A percentile compares a stretch with the other conserved stretches of the same genome.
These are phyloP conservation scores for Actinemys pallida DNA, from an alignment of 2,113 vertebrate genomes.

Conservation along the genomic window DNA sequence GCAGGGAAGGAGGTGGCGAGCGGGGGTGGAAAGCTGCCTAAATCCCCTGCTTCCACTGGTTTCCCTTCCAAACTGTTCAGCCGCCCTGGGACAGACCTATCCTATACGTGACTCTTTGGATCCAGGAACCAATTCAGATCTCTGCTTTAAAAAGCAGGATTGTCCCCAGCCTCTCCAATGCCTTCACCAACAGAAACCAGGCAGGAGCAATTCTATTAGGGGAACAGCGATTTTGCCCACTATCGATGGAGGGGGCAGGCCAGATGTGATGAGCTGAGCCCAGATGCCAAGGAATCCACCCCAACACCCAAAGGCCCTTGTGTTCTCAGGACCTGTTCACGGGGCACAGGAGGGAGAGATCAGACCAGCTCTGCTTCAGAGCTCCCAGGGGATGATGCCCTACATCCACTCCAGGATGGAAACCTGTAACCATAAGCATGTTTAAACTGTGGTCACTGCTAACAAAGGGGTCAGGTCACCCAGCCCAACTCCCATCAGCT, in stretches of 20 bases:
- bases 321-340: neutral
- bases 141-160: neutral
- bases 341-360: neutral
- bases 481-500: neutral
- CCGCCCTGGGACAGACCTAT: neutral
- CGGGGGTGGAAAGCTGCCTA: neutral
- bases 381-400: too few species aligned
- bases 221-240: neutral
- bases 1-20: accelerated
- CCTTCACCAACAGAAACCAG: neutral
- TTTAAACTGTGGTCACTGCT: too few species aligned
- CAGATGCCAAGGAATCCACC: neutral
- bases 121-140: neutral
- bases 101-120: neutral
- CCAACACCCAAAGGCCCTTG: neutral
- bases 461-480: neutral
- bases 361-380: accelerated
- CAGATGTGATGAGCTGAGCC: neutral
- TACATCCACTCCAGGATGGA: neutral
- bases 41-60: neutral
- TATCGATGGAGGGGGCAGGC: neutral
- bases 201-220: neutral
- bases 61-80: neutral
- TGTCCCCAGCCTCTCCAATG: neutral
- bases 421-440: neutral